A percentile compares a stretch with the other conserved stretches of the same genome.
phyloP scores from a whole-genome alignment of 2,113 vertebrate genomes.

The Zosterops japonicus region DNA sequence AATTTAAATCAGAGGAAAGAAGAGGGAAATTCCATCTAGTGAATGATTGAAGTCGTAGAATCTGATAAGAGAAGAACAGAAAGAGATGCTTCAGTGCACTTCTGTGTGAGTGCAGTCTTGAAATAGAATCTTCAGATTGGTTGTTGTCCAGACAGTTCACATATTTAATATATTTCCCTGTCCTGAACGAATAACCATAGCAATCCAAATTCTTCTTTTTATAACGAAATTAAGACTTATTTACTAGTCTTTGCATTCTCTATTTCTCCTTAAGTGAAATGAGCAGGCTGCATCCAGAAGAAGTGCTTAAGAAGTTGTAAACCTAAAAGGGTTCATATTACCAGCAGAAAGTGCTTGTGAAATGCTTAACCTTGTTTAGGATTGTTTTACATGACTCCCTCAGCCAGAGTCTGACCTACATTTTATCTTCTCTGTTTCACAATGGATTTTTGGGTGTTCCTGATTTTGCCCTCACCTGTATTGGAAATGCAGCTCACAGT shows the following conservation, averaged over 20 bases:
- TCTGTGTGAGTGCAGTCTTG: neutral
- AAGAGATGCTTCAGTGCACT: neutral
- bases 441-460: neutral
- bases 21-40: neutral
- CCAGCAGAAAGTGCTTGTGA: slow-evolving; percentile 5
- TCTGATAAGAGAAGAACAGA: neutral
- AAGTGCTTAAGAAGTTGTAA: neutral
- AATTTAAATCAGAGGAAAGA: neutral
- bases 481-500: neutral
- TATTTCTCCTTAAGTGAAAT: neutral
- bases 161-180: neutral
- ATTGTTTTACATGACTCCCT: neutral
- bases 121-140: neutral
- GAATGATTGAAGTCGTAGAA: neutral
- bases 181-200: neutral
- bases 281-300: neutral
- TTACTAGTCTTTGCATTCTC: neutral
- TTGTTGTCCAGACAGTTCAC: neutral
- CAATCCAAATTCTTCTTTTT: neutral
- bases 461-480: neutral
- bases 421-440: slow-evolving; percentile 33
- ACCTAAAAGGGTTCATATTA: neutral
- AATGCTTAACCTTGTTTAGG: neutral
- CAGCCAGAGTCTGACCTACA: slow-evolving; percentile 29
- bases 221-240: neutral